Evolutionary conservation across 2,888 invertebrate genomes (phyloP).

Genomic region (Willowsia nigromaculata): DNA sequence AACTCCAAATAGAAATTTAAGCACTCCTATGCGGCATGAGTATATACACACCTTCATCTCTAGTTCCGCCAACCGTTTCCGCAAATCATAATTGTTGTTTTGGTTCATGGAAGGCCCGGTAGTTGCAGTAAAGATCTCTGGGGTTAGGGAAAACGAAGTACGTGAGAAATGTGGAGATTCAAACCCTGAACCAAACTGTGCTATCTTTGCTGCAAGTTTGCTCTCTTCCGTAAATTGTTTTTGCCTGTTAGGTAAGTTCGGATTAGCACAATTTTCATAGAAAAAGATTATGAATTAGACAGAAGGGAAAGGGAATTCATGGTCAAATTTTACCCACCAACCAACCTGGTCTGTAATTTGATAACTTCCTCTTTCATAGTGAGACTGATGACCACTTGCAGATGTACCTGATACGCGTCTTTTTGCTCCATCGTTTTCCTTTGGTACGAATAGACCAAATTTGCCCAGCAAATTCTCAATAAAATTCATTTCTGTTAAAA

Average conservation of each 20-base stretch:
- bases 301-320: no score
- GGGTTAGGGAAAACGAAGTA: background rate
- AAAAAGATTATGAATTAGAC: no score
- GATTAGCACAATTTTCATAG: no score
- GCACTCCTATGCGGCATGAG: no score
- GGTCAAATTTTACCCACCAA: no score
- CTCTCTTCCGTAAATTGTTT: background rate
- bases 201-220: background rate
- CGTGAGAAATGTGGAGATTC: constrained; percentile 9
- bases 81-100: background rate
- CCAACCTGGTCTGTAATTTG: no score
- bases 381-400: no score
- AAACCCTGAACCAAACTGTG: constrained; percentile 30
- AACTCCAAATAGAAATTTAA: no score
- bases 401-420: no score
- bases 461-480: constrained; percentile 25
- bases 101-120: background rate
- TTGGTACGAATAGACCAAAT: background rate
- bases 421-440: background rate
- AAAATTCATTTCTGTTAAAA: constrained; percentile 54
- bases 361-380: no score
- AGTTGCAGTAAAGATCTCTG: background rate
- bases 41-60: constrained; percentile 6
- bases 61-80: background rate
- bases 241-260: background rate